Conservation (phyloP, 2,797 vertebrate genomes). For the Clamator glandarius region DNA sequence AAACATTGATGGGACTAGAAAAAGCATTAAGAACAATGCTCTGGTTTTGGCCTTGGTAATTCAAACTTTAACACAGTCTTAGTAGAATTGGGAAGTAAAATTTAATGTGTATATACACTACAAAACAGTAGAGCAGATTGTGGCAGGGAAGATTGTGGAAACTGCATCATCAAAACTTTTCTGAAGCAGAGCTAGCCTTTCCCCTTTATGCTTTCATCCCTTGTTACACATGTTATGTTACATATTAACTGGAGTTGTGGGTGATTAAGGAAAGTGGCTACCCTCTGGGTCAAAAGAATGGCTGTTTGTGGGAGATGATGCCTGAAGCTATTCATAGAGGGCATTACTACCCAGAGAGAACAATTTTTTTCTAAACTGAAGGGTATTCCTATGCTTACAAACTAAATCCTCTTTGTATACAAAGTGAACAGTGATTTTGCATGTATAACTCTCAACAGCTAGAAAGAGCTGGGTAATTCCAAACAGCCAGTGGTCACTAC, state of each 20-base stretch:
- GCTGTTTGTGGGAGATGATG: neutral
- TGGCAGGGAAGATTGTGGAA: neutral
- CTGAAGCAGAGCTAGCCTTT: conserved; percentile 1
- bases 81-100: conserved; percentile 15
- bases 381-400: neutral
- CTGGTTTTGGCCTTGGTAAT: conserved; percentile 8
- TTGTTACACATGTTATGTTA: conserved; percentile 15
- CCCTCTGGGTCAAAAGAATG: neutral
- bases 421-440: neutral
- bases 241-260: neutral
- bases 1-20: neutral
- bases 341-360: neutral
- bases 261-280: neutral
- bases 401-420: neutral
- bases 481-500: neutral
- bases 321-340: neutral
- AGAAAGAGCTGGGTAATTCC: neutral
- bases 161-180: neutral
- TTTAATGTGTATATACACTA: neutral
- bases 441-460: neutral
- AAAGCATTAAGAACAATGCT: neutral
- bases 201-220: neutral
- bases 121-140: neutral
- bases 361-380: neutral
- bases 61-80: conserved; percentile 1